Evolutionary conservation across 2,797 vertebrate species (phyloP), one percentile per base, ranked within the genome.

Genomic region (Danio aesculapii): DNA sequence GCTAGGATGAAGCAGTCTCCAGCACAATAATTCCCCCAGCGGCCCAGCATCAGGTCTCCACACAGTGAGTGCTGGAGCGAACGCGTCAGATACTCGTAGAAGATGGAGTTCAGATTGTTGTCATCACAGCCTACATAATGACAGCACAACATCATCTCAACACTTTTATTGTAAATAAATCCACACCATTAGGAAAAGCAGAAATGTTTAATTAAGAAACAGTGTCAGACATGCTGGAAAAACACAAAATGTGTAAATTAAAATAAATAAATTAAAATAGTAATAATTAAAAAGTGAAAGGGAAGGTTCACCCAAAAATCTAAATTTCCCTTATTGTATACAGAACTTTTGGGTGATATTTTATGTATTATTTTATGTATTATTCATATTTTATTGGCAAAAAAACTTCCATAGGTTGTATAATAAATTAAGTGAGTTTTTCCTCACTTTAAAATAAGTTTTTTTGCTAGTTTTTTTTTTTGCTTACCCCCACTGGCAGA

Each of bases 31-130:
- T 96, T 99, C 66, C 98, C 98, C 98, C 98, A 99, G 52, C 97
- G 96, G 61, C 98, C 98, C 73, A 99, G 92, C 88, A 94, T 88
- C 82, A 99, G 92, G 92, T 99, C 98, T 19, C 98, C 97, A 69
- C 97, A 98, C 30, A 99, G 94, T 2, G 95, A 96, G 68, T 97
- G 94, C 93, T 99, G 98, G 79, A 99, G 94, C 0, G 97, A 97
- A 86, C 96, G 95, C 0, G 97, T 98, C 92, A 99, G 90, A 88
- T 98, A 97, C 91, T 99, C 98, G 4, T 99, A 99, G 86, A 99
- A 99, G 89, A 99, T 97, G 81, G 98, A 97, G 90, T 99, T 99
- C n/a, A 97, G 94, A 90, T 98, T 98, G 93, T 97, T 97, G 81
- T 97, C 97, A 43, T 99, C 96, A 30, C 93, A 95, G 44, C 97